A percentile compares a stretch with the other conserved stretches of the same genome.
Evolutionary conservation across 2,113 vertebrate species (phyloP).

Genomic region (Xenus cinereus): DNA sequence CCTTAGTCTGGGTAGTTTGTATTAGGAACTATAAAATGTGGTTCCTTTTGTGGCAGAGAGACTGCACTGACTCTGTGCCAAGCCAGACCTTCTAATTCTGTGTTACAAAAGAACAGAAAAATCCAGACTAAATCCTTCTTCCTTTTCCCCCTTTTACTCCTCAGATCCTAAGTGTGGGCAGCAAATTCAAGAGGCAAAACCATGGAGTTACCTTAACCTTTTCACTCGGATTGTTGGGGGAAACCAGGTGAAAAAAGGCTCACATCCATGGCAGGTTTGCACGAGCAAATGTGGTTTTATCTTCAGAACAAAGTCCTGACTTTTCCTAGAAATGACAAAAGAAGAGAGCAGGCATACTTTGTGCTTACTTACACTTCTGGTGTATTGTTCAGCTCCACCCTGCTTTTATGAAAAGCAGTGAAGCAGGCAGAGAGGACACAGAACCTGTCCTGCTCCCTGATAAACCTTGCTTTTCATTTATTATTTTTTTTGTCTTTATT

Average conservation of each 20-base stretch:
- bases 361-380: background rate
- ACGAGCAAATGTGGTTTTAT: background rate
- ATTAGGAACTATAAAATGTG: background rate
- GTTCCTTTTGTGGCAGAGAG: background rate
- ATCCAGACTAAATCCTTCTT: background rate
- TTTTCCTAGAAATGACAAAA: background rate
- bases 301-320: background rate
- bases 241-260: slow-evolving; percentile 72
- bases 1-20: background rate
- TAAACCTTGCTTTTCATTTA: background rate
- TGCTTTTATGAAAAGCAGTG: background rate
- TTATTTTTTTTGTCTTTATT: background rate
- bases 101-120: background rate
- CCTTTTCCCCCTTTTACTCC: background rate
- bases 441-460: background rate
- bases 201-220: slow-evolving; percentile 27
- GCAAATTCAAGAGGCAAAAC: background rate
- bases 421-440: background rate
- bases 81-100: background rate
- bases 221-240: slow-evolving; percentile 83
- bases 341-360: background rate
- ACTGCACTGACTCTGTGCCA: background rate
- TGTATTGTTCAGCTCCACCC: background rate
- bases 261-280: slow-evolving; percentile 86
- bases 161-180: slow-evolving; percentile 78